Base-by-base conservation (phyloP, 2,113 vertebrate genomes). In the Xiphias gladius region DNA sequence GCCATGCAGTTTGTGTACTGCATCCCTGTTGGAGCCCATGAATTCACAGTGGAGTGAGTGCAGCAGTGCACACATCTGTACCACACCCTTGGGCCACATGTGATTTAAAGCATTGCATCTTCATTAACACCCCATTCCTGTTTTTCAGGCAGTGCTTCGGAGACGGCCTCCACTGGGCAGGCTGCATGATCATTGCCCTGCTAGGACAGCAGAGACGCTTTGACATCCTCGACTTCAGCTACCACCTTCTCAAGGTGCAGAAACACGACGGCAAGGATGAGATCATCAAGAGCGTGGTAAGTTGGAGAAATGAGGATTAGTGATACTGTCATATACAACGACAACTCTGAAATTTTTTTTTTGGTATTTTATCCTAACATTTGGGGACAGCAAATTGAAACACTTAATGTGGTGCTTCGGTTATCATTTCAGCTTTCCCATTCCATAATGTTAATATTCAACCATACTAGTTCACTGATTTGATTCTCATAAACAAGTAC, bases 1-100 rank as follows among this genome's bases (percentile, higher is more conserved):
- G 98, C 98, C 93, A 99, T 99, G 98, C 98, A 99, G 94, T 99
- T 99, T 6, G 98, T 99, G 13, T 99, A 99, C 95, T 99, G 97
- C 94, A 99, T 99, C 92, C 98, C 98, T 0, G 98, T 99, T 90
- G 98, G 98, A 77, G 97, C 98, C 62, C 97, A 99, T 2, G 98
- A 99, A 92, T 99, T 99, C 94, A 99, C 98, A 0, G 98, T 98
- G 50, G 98, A 99, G 98, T 99, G 90, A 96, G 98, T 97, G 52
- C 22, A 58, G 30, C 39, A 3, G 37, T 5, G 13, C 22, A 6
- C 19, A 10, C 48, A 19, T 16, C n/a, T 26, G 3, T 0, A 1
- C 1, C 10, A 0, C 35, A 22, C 24, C 48, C 14, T 65, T 20
- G 65, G 6, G 1, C 0, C 46, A 57, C 7, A 9, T 28, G 48